Evolutionary conservation across 2,797 vertebrate genomes (phyloP).

Genomic region (Melanotaenia nigrans): DNA sequence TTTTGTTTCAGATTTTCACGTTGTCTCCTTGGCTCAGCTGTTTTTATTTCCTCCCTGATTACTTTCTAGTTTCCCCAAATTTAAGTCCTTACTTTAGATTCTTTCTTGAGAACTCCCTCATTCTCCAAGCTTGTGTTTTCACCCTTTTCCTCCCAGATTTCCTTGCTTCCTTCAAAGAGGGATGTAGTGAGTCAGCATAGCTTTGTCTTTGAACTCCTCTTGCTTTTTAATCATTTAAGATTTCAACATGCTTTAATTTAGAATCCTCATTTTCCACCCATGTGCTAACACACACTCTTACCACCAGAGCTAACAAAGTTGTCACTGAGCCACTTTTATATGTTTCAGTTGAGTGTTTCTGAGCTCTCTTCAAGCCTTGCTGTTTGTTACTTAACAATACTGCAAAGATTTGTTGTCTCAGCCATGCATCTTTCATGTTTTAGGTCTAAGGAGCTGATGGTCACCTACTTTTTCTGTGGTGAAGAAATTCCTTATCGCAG

Average conservation of each 20-base stretch:
- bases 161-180: constrained; percentile 49
- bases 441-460: constrained; percentile 79
- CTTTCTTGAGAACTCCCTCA: constrained; percentile 3
- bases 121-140: constrained; percentile 32
- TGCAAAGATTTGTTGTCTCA: background rate
- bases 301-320: constrained; percentile 38
- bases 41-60: background rate
- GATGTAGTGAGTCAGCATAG: constrained; percentile 70
- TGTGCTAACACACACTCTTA: constrained; percentile 39
- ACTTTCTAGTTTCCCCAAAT: constrained; percentile 11
- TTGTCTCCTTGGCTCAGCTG: background rate
- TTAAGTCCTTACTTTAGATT: constrained; percentile 13
- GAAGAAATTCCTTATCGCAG: constrained; percentile 98
- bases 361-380: background rate
- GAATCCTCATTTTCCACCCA: constrained; percentile 51
- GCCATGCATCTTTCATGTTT: background rate
- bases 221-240: constrained; percentile 73
- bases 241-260: constrained; percentile 64
- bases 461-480: constrained; percentile 98
- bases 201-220: constrained; percentile 67
- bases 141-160: constrained; percentile 46
- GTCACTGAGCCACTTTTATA: background rate
- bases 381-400: constrained; percentile 8
- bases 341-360: background rate
- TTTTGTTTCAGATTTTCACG: background rate